Base-by-base conservation (phyloP, 2,113 vertebrate genomes). In the Microcebus tavaratra region DNA sequence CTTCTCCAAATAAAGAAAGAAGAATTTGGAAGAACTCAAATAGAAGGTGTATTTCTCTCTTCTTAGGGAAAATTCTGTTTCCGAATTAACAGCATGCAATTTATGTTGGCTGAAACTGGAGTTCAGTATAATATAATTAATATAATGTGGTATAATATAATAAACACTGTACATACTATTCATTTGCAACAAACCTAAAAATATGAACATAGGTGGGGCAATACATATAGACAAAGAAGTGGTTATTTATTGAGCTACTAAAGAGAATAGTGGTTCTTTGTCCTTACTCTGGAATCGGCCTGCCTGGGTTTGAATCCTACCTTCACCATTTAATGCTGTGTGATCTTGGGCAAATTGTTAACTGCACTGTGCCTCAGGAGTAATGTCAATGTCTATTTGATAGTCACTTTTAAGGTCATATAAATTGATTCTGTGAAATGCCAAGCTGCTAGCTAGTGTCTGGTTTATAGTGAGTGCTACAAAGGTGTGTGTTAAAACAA, bases 171-270 rank as follows among this genome's bases (percentile, higher is more conserved):
- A n/a, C 36, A 23, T 39, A 55, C 13, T 50, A 86, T 55, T 82
- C 17, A 85, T 83, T 93, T 94, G 25, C 36, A 97, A 45, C 14
- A 93, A 70, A 39, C 25, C n/a, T 88, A 27, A 92, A 96, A 55
- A 75, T 65, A 57, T 20, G 6, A 88, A 88, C 88, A 57, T n/a
- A 53, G 15, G 2, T 89, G 21, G 61, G 14, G 9, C 18, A 50
- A 34, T 27, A 27, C 18, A 73, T 29, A 4, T 31, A 61, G 11
- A 67, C 70, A 61, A 59, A 65, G 36, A 53, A 57, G 7, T 63
- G 21, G 42, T 11, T 68, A n/a, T 12, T 73, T 61, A 3, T 61
- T 96, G 55, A 70, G 5, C 55, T 75, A 29, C 27, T 59, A 14
- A 80, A 80, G 20, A 88, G 23, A 8, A 3, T 3, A 34, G 5